Percentiles rank a stretch among this genome's conserved stretches.
These are phyloP conservation scores for Mythimna pallens DNA, from an alignment of 2,888 invertebrate genomes.

Conservation along the genomic window DNA sequence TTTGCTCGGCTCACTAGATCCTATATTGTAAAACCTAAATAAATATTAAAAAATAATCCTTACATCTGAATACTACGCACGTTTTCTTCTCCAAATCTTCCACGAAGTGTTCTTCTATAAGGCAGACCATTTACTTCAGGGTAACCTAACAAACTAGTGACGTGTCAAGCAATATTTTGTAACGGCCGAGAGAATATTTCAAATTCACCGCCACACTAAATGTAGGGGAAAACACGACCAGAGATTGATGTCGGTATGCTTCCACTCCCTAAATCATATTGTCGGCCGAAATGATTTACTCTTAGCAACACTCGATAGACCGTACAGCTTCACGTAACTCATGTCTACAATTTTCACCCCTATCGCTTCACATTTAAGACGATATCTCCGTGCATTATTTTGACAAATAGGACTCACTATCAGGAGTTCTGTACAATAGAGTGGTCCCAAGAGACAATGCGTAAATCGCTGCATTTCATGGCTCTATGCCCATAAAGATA, in stretches of 20 bases:
- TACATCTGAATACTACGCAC: not conserved
- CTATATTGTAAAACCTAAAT: conserved; percentile 1
- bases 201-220: conserved; percentile 46
- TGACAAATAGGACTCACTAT: conserved; percentile 58
- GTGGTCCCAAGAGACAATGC: conserved; percentile 68
- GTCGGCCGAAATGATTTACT: conserved; percentile 63
- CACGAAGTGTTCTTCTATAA: not conserved
- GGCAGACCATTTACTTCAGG: conserved; percentile 3
- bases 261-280: conserved; percentile 62
- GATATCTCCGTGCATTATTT: conserved; percentile 52
- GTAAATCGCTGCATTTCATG: conserved; percentile 71
- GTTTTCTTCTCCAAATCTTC: not conserved
- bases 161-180: conserved; percentile 36
- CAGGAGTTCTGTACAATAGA: conserved; percentile 62
- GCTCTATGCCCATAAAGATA: conserved; percentile 74
- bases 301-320: conserved; percentile 44
- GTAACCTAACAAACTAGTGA: conserved; percentile 2
- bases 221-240: conserved; percentile 50
- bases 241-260: conserved; percentile 56
- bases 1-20: not conserved
- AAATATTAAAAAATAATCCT: conserved; percentile 14
- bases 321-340: conserved; percentile 27
- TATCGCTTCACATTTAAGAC: conserved; percentile 46
- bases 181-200: conserved; percentile 35
- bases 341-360: conserved; percentile 37